Base-by-base conservation (phyloP, 2,888 invertebrate species). In the Pachydiplax longipennis region DNA sequence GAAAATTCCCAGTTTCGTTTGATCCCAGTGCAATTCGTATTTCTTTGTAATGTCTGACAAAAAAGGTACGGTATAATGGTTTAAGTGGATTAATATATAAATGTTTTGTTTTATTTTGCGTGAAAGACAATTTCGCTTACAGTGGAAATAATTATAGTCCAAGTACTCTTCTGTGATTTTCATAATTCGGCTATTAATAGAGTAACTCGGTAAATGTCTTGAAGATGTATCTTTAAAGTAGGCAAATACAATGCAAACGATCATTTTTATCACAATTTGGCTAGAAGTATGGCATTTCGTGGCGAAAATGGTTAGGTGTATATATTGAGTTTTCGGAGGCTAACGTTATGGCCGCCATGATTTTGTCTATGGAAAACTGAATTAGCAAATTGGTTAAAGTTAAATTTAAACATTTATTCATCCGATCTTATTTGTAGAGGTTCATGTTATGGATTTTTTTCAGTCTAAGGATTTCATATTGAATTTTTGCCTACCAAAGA, bases 241-340 rank as follows among this genome's bases (percentile, higher is more conserved):
- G 87, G 87, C 87, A 87, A 87, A 87, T 87, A 37, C 87, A 87
- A 87, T 87, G 87, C 87, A 87, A 37, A 87, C 87, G 87, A 87
- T 87, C 58, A 61, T 87, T 87, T 58, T 87, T 58, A 61, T 87
- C 37, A 61, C 37, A 61, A 87, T 58, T 65, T 87, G 87, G 87
- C 37, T 61, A 37, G 37, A 87, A 87, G 87, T 87, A 8, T 87
- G 61, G 58, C 87, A 87, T 87, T 61, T 65, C 87, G 61, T 40
- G 37, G 37, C 87, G 87, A 31, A 40, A 87, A 87, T 87, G 87
- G 87, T 37, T 87, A 87, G 87, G 87, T 87, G 87, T 61, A 87
- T 61, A 87, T 87, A 87, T 87, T 87, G 87, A 87, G 87, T 87
- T 87, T 87, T 87, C 87, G 87, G 87, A 65, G 87, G 87, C 87